A percentile compares a stretch with the other conserved stretches of the same genome.
Evolutionary conservation across 2,797 vertebrate genomes (phyloP).

Genomic region (Sparus aurata): DNA sequence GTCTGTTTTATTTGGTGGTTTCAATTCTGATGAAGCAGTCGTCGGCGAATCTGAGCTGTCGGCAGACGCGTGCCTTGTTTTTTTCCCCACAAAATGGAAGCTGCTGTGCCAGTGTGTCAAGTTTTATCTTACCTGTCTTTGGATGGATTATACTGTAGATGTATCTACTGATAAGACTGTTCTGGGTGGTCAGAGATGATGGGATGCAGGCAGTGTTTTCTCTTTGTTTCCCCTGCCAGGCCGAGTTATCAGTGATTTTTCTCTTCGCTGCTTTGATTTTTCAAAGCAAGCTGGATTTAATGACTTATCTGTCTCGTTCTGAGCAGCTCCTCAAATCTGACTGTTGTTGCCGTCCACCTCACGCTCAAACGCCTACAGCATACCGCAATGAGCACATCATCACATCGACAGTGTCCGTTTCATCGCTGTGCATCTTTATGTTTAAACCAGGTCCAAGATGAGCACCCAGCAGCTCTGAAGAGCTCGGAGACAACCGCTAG

Average conservation of each 20-base stretch:
- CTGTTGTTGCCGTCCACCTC: constrained; percentile 14
- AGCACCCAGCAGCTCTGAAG: neutral
- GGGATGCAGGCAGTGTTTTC: constrained; percentile 27
- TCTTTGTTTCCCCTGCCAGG: constrained; percentile 42
- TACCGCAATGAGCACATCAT: constrained; percentile 27
- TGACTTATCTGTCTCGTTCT: constrained; percentile 36
- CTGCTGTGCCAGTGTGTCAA: constrained; percentile 25
- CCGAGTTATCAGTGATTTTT: constrained; percentile 46
- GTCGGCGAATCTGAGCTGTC: constrained; percentile 19
- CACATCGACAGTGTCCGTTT: constrained; percentile 25
- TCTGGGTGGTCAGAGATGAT: constrained; percentile 41
- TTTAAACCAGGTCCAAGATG: constrained; percentile 14
- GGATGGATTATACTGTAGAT: constrained; percentile 44
- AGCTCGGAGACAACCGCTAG: neutral
- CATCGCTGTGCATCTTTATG: constrained; percentile 25
- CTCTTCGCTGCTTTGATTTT: constrained; percentile 32
- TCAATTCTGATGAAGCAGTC: constrained; percentile 61
- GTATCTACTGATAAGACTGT: constrained; percentile 41
- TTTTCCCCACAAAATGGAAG: constrained; percentile 39
- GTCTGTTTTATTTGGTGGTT: constrained; percentile 72
- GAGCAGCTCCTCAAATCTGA: constrained; percentile 34
- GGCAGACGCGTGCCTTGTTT: constrained; percentile 31
- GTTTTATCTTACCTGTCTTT: constrained; percentile 32
- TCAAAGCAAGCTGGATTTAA: constrained; percentile 46
- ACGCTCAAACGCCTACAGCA: constrained; percentile 4